phyloP scores from a whole-genome alignment of 2,113 vertebrate genomes.

The Mus pahari region DNA sequence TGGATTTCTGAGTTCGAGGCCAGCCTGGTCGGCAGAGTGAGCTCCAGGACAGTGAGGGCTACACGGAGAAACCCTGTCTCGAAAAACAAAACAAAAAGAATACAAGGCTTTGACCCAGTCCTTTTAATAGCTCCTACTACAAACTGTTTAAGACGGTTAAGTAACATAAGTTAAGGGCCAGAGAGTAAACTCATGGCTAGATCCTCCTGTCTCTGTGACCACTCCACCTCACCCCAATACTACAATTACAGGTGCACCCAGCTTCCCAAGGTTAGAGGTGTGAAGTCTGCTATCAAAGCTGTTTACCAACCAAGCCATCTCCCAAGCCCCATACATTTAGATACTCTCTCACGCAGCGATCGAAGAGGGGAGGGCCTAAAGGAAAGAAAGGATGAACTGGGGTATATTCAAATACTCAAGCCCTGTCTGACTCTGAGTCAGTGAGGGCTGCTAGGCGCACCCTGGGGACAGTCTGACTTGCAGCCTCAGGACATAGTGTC shows the following conservation, averaged over 20 bases:
- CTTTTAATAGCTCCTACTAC: too few relatives aligned
- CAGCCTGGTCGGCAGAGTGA: too few relatives aligned
- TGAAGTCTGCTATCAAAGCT: neutral
- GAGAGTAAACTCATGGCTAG: too few relatives aligned
- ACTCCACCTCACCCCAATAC: neutral
- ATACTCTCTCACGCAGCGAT: neutral
- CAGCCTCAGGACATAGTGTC: neutral
- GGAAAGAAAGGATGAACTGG: neutral
- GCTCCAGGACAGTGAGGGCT: too few relatives aligned
- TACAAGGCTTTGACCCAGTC: too few relatives aligned
- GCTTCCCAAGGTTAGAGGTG: neutral
- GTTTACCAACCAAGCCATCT: neutral
- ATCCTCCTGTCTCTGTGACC: neutral
- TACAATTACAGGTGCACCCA: neutral
- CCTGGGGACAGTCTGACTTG: neutral
- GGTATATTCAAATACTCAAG: neutral
- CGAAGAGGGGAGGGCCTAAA: neutral
- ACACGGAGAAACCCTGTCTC: too few relatives aligned
- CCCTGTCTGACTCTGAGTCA: neutral
- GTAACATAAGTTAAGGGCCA: too few relatives aligned
- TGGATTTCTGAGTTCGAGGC: too few relatives aligned
- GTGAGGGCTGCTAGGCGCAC: neutral
- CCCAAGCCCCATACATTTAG: accelerated
- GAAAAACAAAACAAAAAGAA: too few relatives aligned
- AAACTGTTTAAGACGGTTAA: too few relatives aligned